These are phyloP conservation scores for Nyctibius grandis DNA, from an alignment of 2,797 vertebrate genomes.

Conservation along the genomic window DNA sequence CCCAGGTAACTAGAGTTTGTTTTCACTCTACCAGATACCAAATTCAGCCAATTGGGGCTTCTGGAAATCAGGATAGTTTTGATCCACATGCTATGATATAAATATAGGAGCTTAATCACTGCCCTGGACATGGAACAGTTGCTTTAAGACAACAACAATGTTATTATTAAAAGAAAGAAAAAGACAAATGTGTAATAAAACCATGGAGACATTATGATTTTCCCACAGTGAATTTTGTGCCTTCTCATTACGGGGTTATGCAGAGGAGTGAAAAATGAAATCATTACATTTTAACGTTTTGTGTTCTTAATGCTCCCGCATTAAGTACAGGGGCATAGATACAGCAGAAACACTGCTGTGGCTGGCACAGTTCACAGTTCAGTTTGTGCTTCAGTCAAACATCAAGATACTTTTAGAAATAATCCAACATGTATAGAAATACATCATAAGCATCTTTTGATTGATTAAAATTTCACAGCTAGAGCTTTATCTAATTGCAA, in stretches of 20 bases:
- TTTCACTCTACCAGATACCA: background rate
- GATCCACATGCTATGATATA: background rate
- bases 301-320: background rate
- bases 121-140: background rate
- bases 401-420: background rate
- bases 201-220: background rate
- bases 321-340: background rate
- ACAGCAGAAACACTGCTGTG: background rate
- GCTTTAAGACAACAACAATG: background rate
- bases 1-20: background rate
- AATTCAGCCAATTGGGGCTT: background rate
- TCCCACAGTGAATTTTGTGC: background rate
- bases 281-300: background rate
- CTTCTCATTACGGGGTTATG: background rate
- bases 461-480: background rate
- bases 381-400: background rate
- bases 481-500: background rate
- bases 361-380: background rate
- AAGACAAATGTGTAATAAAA: background rate
- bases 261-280: background rate
- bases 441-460: background rate
- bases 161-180: background rate
- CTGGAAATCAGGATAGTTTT: background rate
- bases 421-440: background rate
- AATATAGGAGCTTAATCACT: background rate